These are phyloP conservation scores for Eupelmus urozonus DNA, from an alignment of 2,888 invertebrate species.

Conservation along the genomic window DNA sequence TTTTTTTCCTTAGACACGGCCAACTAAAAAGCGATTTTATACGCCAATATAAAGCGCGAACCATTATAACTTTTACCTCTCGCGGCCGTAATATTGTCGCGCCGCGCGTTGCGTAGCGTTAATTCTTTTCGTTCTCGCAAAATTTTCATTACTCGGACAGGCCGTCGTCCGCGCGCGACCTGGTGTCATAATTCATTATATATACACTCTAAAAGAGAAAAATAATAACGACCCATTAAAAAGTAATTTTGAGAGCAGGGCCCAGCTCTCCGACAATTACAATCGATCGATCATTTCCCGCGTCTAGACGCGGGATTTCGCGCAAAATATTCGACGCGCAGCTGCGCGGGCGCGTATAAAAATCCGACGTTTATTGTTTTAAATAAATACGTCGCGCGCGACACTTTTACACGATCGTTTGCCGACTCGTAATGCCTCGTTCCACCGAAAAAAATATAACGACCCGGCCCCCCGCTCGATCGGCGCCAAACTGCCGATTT, in stretches of 20 bases:
- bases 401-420: slow-evolving; percentile 16
- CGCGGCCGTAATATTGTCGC: background rate
- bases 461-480: too few species aligned
- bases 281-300: slow-evolving; percentile 40
- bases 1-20: background rate
- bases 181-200: slow-evolving; percentile 8
- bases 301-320: too few species aligned
- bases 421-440: too few species aligned
- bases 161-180: background rate
- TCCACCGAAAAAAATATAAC: background rate
- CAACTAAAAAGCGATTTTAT: slow-evolving; percentile 20
- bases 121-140: slow-evolving; percentile 42
- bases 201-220: background rate
- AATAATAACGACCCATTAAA: slow-evolving; percentile 46
- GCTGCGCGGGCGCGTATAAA: slow-evolving; percentile 2
- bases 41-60: background rate
- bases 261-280: slow-evolving; percentile 2
- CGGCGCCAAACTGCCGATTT: too few species aligned
- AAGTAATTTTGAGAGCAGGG: slow-evolving; percentile 16
- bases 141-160: slow-evolving; percentile 43
- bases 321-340: background rate
- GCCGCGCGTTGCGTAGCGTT: slow-evolving; percentile 16
- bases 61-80: background rate
- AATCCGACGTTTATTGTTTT: slow-evolving; percentile 26
- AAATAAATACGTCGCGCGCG: slow-evolving; percentile 15